Conservation (phyloP, 2,797 vertebrate species). For the Sorex maritimensis region DNA sequence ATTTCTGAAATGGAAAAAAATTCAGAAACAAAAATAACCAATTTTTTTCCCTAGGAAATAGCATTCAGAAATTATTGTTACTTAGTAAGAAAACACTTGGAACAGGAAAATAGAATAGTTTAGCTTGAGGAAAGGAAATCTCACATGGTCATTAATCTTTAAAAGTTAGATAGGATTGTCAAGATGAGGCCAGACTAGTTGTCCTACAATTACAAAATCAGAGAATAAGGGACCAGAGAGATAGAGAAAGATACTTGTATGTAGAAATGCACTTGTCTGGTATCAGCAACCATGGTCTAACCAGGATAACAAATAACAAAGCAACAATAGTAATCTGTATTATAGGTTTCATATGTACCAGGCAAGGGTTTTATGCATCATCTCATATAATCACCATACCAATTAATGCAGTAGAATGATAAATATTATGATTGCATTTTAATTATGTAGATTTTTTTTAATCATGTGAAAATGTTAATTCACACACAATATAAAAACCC, state of each 20-base stretch:
- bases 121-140: slow-evolving; percentile 31
- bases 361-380: neutral
- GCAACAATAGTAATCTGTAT: neutral
- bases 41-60: slow-evolving; percentile 49
- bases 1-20: slow-evolving; percentile 41
- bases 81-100: slow-evolving; percentile 48
- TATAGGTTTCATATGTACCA: neutral
- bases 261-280: too few relatives aligned
- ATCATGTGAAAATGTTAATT: too few relatives aligned
- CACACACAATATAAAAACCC: too few relatives aligned
- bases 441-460: too few relatives aligned
- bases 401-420: neutral
- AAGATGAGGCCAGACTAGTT: neutral
- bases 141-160: neutral
- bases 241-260: too few relatives aligned
- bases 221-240: neutral
- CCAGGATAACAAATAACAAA: neutral
- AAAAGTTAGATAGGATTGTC: slow-evolving; percentile 34
- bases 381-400: neutral
- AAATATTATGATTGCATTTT: neutral
- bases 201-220: neutral
- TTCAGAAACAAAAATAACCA: slow-evolving; percentile 49
- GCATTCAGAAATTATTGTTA: slow-evolving; percentile 56
- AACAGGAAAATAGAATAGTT: slow-evolving; percentile 3
- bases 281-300: too few relatives aligned